A percentile compares a stretch with the other conserved stretches of the same genome.
Evolutionary conservation across 2,888 invertebrate species (phyloP).

Genomic region (Parnassius apollo): DNA sequence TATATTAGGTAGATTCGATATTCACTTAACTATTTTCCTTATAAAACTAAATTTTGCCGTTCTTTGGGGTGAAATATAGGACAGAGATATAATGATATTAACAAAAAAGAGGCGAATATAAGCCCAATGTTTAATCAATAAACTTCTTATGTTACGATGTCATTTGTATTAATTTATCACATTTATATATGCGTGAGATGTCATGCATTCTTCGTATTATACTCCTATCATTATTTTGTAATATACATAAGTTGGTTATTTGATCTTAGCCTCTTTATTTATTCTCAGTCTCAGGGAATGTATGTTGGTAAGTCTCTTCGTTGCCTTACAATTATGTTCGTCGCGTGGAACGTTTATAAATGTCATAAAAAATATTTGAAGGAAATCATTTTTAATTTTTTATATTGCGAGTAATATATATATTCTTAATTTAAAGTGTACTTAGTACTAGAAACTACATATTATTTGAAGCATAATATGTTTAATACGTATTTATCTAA

Average conservation of each 20-base stretch:
- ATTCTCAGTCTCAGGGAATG: conserved; percentile 79
- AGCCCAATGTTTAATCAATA: conserved; percentile 43
- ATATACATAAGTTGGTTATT: conserved; percentile 43
- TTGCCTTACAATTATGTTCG: conserved; percentile 74
- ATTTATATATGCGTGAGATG: conserved; percentile 39
- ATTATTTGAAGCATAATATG: conserved; percentile 57
- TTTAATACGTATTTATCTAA: conserved; percentile 49
- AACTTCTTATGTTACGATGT: conserved; percentile 41
- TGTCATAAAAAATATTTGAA: conserved; percentile 72
- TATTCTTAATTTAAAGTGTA: conserved; percentile 48
- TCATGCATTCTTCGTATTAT: conserved; percentile 34
- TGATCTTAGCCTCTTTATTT: conserved; percentile 71
- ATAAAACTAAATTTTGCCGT: not conserved
- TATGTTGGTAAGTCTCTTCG: conserved; percentile 79
- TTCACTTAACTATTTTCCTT: not conserved
- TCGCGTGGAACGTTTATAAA: conserved; percentile 60
- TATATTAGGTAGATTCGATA: conserved; percentile 1
- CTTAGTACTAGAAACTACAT: conserved; percentile 53
- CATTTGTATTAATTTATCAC: conserved; percentile 49
- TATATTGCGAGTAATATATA: conserved; percentile 34
- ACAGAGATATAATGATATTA: conserved; percentile 53
- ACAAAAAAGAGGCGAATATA: conserved; percentile 60
- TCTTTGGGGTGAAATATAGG: conserved; percentile 34
- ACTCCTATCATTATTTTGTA: conserved; percentile 57
- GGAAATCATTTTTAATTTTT: conserved; percentile 52